phyloP scores from a whole-genome alignment of 1,140 invertebrate species.

The Aphis craccivora region DNA sequence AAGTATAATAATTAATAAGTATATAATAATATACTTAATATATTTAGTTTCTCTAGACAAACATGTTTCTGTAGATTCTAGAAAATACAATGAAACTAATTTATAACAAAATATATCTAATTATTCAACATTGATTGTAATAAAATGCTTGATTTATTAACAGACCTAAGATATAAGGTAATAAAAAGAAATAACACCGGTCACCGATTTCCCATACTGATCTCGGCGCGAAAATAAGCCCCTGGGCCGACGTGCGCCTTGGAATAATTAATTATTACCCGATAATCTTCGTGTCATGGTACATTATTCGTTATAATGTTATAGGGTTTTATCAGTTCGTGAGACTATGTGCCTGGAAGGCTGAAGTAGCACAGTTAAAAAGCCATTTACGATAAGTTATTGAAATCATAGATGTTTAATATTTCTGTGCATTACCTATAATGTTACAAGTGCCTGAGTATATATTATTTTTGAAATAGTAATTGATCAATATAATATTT shows the following conservation, averaged over 20 bases:
- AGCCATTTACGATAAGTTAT: neutral
- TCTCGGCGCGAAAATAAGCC: constrained; percentile 27
- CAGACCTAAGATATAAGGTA: too few relatives aligned
- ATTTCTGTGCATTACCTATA: neutral
- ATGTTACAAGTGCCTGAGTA: neutral
- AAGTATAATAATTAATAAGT: neutral
- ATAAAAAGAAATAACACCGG: neutral
- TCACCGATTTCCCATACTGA: constrained; percentile 37
- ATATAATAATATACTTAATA: neutral
- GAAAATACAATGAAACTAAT: neutral
- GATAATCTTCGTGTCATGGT: neutral
- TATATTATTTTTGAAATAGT: neutral
- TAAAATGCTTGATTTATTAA: neutral
- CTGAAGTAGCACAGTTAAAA: neutral
- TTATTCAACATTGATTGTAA: neutral
- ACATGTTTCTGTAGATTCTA: neutral
- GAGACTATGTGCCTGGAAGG: constrained; percentile 7
- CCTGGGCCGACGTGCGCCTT: neutral
- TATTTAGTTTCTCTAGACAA: neutral
- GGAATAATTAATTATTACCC: constrained; percentile 17
- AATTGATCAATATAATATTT: neutral
- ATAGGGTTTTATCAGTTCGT: neutral
- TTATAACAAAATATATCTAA: neutral
- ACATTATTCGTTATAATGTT: neutral
- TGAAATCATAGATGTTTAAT: constrained; percentile 9